Percentiles rank a stretch among this genome's conserved stretches.
phyloP scores from a whole-genome alignment of 2,888 invertebrate genomes.

The Poecilus cupreus region DNA sequence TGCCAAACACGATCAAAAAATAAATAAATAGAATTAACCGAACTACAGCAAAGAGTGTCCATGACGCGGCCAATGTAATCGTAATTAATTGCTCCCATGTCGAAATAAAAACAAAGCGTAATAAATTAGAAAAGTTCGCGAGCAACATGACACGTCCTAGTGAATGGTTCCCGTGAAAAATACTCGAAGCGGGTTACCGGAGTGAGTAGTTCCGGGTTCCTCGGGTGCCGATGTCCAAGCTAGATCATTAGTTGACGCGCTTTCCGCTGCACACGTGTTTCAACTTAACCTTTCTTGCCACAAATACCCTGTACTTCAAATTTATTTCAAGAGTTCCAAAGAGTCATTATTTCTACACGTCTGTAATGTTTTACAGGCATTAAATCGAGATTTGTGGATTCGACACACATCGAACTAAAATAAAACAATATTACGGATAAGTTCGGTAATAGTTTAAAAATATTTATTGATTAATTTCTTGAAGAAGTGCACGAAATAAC shows the following conservation, averaged over 20 bases:
- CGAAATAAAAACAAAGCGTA: conserved; percentile 55
- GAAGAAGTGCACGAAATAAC: too few relatives aligned
- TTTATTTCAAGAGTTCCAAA: not conserved
- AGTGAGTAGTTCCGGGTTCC: not conserved
- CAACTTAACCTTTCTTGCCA: not conserved
- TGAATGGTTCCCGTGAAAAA: conserved; percentile 47
- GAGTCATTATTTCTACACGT: not conserved
- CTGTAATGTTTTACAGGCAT: not conserved
- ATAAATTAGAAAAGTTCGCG: conserved; percentile 56
- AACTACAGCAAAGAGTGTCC: conserved; percentile 34
- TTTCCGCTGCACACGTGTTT: not conserved
- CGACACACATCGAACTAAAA: not conserved
- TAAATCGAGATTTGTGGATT: not conserved
- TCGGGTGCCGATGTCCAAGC: not conserved
- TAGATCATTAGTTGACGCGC: conserved; percentile 8
- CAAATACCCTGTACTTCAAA: not conserved
- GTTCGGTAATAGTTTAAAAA: too few relatives aligned
- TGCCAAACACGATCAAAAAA: conserved; percentile 2
- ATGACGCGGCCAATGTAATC: conserved; percentile 47
- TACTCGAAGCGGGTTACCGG: conserved; percentile 6
- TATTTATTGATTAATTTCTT: too few relatives aligned
- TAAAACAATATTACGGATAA: too few relatives aligned
- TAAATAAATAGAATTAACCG: conserved; percentile 28
- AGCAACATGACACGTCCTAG: conserved; percentile 43
- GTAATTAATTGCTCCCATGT: conserved; percentile 54